Percentiles rank a stretch among this genome's conserved stretches.
Conservation (phyloP, 2,888 invertebrate genomes). For the Rhamphomyia laevipes region DNA sequence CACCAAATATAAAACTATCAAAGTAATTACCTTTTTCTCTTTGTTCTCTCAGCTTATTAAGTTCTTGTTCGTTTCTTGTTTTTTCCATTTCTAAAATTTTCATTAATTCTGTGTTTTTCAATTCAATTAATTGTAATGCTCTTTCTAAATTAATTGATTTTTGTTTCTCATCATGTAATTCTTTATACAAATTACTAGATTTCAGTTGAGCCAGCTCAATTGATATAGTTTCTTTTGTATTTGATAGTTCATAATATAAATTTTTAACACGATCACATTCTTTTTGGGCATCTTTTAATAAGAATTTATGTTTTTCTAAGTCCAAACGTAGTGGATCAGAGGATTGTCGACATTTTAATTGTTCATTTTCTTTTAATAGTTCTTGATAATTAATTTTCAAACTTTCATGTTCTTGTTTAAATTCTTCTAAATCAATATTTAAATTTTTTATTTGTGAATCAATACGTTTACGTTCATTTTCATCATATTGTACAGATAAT, state of each 20-base stretch:
- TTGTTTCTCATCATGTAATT: conserved; percentile 42
- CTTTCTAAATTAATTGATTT: conserved; percentile 45
- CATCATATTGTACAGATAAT: conserved; percentile 18
- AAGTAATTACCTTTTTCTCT: conserved; percentile 23
- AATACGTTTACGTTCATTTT: conserved; percentile 39
- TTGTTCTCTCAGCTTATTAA: conserved; percentile 23
- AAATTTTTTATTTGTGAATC: conserved; percentile 39
- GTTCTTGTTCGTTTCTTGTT: conserved; percentile 28
- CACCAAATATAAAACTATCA: too few species aligned
- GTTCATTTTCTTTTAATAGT: conserved; percentile 23
- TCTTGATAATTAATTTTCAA: conserved; percentile 24
- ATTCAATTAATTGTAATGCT: conserved; percentile 27
- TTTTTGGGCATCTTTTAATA: conserved; percentile 42
- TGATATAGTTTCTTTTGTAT: conserved; percentile 45
- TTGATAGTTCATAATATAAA: conserved; percentile 46
- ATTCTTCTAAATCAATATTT: conserved; percentile 39
- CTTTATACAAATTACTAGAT: conserved; percentile 39
- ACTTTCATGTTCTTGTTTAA: conserved; percentile 26
- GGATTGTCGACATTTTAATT: conserved; percentile 17
- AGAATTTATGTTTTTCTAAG: conserved; percentile 41
- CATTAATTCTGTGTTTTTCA: conserved; percentile 28
- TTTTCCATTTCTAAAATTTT: conserved; percentile 46
- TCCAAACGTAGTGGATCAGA: conserved; percentile 29
- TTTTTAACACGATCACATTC: conserved; percentile 46
- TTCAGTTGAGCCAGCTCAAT: conserved; percentile 46